Evolutionary conservation across 2,888 invertebrate species (phyloP).

Genomic region (Stratiomys singularior): DNA sequence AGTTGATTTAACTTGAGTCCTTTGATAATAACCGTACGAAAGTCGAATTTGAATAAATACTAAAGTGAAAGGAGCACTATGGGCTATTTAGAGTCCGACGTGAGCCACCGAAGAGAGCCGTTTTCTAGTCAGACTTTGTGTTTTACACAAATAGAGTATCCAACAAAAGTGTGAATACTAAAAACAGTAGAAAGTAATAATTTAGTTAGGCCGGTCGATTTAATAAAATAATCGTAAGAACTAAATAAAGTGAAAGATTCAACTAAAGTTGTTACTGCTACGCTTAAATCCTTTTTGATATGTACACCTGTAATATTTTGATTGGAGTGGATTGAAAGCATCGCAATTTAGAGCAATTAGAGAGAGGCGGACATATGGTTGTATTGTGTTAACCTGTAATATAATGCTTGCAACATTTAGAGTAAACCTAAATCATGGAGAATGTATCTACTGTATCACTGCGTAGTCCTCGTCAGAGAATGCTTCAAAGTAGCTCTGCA

Average conservation of each 20-base stretch:
- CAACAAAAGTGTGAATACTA: not conserved
- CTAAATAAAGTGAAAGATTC: not conserved
- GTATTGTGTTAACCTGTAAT: slow-evolving; percentile 8
- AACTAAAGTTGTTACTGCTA: slow-evolving; percentile 35
- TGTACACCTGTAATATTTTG: not conserved
- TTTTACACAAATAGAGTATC: not conserved
- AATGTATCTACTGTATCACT: slow-evolving; percentile 6
- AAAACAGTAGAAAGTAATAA: not conserved
- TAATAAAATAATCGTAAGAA: not conserved
- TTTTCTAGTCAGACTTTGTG: slow-evolving; percentile 40
- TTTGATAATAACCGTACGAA: not conserved
- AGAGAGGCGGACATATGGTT: slow-evolving; percentile 39
- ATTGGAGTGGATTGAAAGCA: slow-evolving; percentile 29
- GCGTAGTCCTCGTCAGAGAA: not conserved
- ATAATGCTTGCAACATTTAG: slow-evolving; percentile 17
- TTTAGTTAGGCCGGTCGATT: no score
- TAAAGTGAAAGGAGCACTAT: not conserved
- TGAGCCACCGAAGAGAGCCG: not conserved
- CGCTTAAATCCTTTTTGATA: slow-evolving; percentile 35
- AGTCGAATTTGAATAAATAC: not conserved
- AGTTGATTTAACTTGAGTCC: no score
- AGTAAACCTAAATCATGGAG: slow-evolving; percentile 7
- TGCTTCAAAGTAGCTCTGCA: not conserved
- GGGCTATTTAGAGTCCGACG: not conserved
- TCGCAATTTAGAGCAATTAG: not conserved